Evolutionary conservation across 2,113 vertebrate genomes (phyloP), one percentile per base, ranked within the genome.

Genomic region (Microtus richardsoni): DNA sequence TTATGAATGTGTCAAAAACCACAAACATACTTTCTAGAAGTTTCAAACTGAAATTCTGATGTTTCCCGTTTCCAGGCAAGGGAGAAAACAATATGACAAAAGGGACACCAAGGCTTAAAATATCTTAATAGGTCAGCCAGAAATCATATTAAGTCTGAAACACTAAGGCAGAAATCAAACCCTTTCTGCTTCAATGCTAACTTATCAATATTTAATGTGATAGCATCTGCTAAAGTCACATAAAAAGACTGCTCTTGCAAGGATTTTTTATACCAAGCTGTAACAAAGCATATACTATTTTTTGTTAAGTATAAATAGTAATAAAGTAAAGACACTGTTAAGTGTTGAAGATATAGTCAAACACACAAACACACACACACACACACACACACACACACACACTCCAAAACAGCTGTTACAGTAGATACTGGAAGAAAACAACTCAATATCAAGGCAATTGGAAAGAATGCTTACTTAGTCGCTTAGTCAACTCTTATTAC

Each of bases 131-230:
- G 47, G 17, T 66, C 90, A 96, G 52, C 21, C 58, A 10, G 86
- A 95, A 97, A 95, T 28, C 24, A 9, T 24, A 84, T 74, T 41
- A 97, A 86, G 52, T 87, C 64, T 86, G 30, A 86, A 86, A 90
- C n/a, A 93, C 66, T 71, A 13, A 4, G 3, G 17, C 47, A 89
- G 22, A 80, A 83, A 89, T 73, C 41, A 95, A 92, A 95, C n/a
- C 6, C 24, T 70, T 87, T 60, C 75, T 21, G 19, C 22, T 88
- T 64, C 83, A 93, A 77, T 78, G 75, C 10, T 75, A 97, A 96
- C 19, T 49, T 49, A 94, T 58, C 68, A 93, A 47, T 71, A 95
- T 54, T 94, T 92, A 94, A 64, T 26, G 47, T 33, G 70, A 75
- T 10, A 75, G 33, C 88, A 52, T 49, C 52, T 64, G 75, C 70